phyloP scores from a whole-genome alignment of 2,113 vertebrate species.

The Gorsachius goisagi region DNA sequence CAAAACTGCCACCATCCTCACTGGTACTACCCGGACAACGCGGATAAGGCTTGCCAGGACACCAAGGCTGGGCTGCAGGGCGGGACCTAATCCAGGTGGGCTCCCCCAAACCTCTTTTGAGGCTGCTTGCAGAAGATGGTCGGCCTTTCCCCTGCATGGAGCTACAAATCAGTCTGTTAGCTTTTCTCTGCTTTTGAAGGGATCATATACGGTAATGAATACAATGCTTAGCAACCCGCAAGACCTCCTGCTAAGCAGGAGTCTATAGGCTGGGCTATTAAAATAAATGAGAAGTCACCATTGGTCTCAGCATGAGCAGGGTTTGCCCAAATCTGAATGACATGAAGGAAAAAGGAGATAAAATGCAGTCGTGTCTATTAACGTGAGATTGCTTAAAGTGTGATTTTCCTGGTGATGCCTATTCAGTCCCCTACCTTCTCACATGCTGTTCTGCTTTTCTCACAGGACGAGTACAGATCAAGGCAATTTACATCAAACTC shows the following conservation, averaged over 20 bases:
- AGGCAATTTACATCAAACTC: conserved; percentile 17
- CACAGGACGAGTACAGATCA: not conserved
- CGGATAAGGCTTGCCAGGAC: not conserved
- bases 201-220: not conserved
- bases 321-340: not conserved
- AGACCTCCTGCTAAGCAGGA: conserved; percentile 26
- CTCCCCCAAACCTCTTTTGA: not conserved
- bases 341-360: not conserved
- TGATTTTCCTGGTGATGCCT: not conserved
- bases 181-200: not conserved
- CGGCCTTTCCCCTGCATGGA: not conserved
- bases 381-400: not conserved
- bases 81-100: not conserved
- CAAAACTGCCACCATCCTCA: not conserved
- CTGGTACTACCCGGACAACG: not conserved
- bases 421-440: not conserved
- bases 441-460: not conserved
- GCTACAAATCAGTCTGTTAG: not conserved
- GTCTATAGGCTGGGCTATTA: not conserved
- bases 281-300: conserved; percentile 36
- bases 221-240: not conserved
- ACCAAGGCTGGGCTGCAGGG: not conserved
- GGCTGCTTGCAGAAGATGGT: not conserved
- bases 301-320: not conserved
- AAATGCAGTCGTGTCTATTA: not conserved